Base-by-base conservation (phyloP, 1,140 invertebrate species). In the Bombus superbus region DNA sequence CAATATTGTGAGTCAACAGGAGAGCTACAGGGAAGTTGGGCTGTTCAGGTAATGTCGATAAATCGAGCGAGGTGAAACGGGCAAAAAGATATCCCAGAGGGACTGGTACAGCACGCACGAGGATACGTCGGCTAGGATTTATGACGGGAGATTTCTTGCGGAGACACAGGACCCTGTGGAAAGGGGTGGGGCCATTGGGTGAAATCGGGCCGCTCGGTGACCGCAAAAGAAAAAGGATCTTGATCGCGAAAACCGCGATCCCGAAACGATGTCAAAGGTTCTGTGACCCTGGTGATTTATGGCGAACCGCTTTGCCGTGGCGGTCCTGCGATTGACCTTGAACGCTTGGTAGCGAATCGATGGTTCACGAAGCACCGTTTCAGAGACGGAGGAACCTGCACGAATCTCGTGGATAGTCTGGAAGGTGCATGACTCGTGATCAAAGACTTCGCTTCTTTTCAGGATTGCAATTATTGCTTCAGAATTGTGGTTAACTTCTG, bases 1-100 rank as follows among this genome's bases (percentile, higher is more conserved):
- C n/a, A 47, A 11, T 13, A 40, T 13, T n/a, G 11, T 9, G 25
- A 47, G 42, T 4, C n/a, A 35, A 47, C 4, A 25, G 32, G 57
- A 68, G 53, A 57, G 47, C 59, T 35, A 74, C 79, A 82, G 32
- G 62, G 25, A 75, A 62, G 79, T 28, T 25, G 35, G 72, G 40
- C 42, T n/a, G 75, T 40, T 44, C 66, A 59, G 71, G 91, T 92
- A 94, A 91, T 90, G 92, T 90, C 92, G 88, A 94, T 94, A 94
- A 94, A 93, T 94, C 86, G 91, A 92, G 86, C 68, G 35, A 78
- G 90, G 57, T 66, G 86, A 92, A 94, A 93, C 90, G 88, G 79
- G 89, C 90, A 90, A 91, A 92, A 88, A 72, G 89, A 84, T 77
- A 86, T 81, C 85, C 87, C 85, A 42, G 32, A 75, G 90, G 85